phyloP scores from a whole-genome alignment of 2,888 invertebrate species.

The Atethmia centrago region DNA sequence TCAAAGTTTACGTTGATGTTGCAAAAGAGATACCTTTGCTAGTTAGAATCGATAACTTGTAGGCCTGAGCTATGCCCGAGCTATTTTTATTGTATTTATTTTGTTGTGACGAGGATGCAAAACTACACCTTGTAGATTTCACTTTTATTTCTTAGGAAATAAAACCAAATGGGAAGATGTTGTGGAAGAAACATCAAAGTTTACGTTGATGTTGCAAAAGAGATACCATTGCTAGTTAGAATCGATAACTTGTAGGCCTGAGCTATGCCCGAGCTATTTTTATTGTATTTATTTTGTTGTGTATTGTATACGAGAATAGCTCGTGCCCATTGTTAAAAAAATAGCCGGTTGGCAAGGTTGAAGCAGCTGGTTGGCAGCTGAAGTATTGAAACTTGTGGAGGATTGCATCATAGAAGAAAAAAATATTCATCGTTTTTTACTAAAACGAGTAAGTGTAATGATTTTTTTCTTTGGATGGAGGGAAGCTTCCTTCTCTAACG shows the following conservation, averaged over 20 bases:
- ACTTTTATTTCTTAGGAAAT: background rate
- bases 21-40: constrained; percentile 2
- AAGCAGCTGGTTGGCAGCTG: too few relatives aligned
- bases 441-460: too few relatives aligned
- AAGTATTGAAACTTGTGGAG: constrained; percentile 1
- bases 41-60: constrained; percentile 13
- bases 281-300: too few relatives aligned
- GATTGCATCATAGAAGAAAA: background rate
- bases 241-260: constrained; percentile 11
- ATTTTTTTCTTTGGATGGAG: background rate
- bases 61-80: background rate
- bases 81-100: too few relatives aligned
- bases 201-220: constrained; percentile 28
- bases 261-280: background rate
- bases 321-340: background rate
- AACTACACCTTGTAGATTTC: too few relatives aligned
- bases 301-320: constrained; percentile 18
- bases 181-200: constrained; percentile 5
- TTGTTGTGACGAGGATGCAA: too few relatives aligned
- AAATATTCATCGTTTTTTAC: too few relatives aligned
- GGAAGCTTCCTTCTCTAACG: background rate
- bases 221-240: background rate
- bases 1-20: constrained; percentile 27
- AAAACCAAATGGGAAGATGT: constrained; percentile 1
- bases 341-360: background rate